A percentile compares a stretch with the other conserved stretches of the same genome.
These are phyloP conservation scores for Kryphioiulus occultus DNA, from an alignment of 2,888 invertebrate species.

Conservation along the genomic window DNA sequence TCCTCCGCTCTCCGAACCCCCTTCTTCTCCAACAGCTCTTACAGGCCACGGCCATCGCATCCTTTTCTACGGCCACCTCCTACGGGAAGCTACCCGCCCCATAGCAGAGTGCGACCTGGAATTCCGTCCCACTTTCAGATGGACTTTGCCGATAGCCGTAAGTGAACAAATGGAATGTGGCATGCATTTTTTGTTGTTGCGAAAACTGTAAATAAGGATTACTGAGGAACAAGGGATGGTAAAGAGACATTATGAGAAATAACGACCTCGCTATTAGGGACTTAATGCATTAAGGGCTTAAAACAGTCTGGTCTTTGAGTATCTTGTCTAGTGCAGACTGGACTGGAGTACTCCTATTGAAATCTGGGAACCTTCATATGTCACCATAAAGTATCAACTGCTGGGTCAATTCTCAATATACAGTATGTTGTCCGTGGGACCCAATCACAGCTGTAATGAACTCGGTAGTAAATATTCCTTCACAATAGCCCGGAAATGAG, in stretches of 20 bases:
- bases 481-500: no score
- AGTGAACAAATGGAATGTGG: neutral
- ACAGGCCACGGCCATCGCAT: conserved; percentile 41
- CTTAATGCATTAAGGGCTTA: neutral
- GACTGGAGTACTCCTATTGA: neutral
- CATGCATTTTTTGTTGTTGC: neutral
- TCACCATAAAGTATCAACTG: neutral
- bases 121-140: conserved; percentile 48
- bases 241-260: neutral
- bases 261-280: no score
- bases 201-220: neutral
- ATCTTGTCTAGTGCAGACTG: neutral
- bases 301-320: neutral
- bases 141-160: conserved; percentile 51
- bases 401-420: neutral
- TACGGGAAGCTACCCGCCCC: neutral
- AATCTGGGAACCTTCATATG: neutral
- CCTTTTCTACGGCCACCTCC: conserved; percentile 48
- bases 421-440: neutral
- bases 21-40: conserved; percentile 6
- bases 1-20: conserved; percentile 21
- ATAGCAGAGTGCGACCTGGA: neutral
- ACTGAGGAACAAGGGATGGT: neutral
- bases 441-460: neutral
- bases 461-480: no score